Conservation (phyloP, 2,797 vertebrate species). For the Hippocampus kuda region DNA sequence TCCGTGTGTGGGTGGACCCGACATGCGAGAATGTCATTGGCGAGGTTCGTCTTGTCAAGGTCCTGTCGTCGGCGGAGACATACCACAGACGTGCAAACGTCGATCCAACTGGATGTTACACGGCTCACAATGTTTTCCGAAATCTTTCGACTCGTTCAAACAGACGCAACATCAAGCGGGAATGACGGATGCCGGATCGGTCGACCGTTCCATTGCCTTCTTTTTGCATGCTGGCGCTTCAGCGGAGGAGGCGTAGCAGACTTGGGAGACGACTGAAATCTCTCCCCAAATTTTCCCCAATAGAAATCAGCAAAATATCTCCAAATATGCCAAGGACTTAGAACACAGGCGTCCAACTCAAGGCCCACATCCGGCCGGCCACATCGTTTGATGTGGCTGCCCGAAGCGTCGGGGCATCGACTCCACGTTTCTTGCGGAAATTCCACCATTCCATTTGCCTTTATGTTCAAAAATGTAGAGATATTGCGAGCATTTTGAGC, state of each 20-base stretch:
- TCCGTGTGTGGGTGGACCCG: neutral
- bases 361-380: too few species aligned
- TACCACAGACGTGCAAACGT: neutral
- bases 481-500: too few species aligned
- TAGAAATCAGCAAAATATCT: too few species aligned
- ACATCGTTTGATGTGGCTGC: too few species aligned
- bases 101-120: neutral
- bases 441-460: too few species aligned
- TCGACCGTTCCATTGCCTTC: neutral
- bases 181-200: neutral
- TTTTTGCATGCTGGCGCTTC: neutral
- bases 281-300: too few species aligned
- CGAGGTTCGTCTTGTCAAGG: neutral
- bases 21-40: neutral
- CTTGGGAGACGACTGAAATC: too few species aligned
- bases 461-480: too few species aligned
- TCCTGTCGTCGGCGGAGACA: neutral
- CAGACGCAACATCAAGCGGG: neutral
- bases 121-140: neutral
- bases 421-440: too few species aligned
- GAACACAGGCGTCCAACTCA: too few species aligned
- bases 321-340: too few species aligned
- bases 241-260: neutral
- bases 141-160: neutral
- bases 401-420: too few species aligned